Percentiles rank a stretch among this genome's conserved stretches.
Conservation (phyloP, 2,797 vertebrate genomes). For the Telmatherina bonti region DNA sequence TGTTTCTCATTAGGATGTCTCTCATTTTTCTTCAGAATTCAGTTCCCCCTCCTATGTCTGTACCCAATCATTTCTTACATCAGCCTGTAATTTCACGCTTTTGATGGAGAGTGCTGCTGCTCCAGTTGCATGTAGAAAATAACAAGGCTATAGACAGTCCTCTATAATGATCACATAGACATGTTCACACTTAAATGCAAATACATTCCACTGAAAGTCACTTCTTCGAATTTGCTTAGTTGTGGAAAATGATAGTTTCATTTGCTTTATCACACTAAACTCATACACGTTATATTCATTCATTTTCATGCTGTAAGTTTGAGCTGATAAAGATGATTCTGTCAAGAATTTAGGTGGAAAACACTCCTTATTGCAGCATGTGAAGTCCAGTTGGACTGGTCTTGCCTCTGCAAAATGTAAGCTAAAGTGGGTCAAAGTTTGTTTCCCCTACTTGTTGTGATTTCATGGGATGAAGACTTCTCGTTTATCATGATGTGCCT, state of each 20-base stretch:
- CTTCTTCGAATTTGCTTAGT: slow-evolving; percentile 20
- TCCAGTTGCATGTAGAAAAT: slow-evolving; percentile 9
- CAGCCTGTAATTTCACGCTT: slow-evolving; percentile 53
- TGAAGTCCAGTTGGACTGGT: slow-evolving; percentile 56
- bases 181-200: slow-evolving; percentile 6
- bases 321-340: too few species aligned
- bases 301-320: background rate
- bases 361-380: slow-evolving; percentile 3
- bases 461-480: slow-evolving; percentile 51
- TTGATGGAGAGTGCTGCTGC: slow-evolving; percentile 23
- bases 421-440: slow-evolving; percentile 68
- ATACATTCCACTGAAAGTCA: slow-evolving; percentile 1
- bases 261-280: background rate
- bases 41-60: background rate
- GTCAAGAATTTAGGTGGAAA: slow-evolving; percentile 14
- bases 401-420: slow-evolving; percentile 50
- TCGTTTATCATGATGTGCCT: slow-evolving; percentile 31
- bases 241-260: background rate
- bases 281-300: background rate
- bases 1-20: slow-evolving; percentile 1
- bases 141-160: slow-evolving; percentile 18
- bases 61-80: slow-evolving; percentile 55
- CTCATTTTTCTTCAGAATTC: slow-evolving; percentile 23
- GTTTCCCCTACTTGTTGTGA: slow-evolving; percentile 56
- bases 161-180: slow-evolving; percentile 8